Evolutionary conservation across 2,113 vertebrate genomes (phyloP), one percentile per base, ranked within the genome.

Genomic region (Podiceps cristatus): DNA sequence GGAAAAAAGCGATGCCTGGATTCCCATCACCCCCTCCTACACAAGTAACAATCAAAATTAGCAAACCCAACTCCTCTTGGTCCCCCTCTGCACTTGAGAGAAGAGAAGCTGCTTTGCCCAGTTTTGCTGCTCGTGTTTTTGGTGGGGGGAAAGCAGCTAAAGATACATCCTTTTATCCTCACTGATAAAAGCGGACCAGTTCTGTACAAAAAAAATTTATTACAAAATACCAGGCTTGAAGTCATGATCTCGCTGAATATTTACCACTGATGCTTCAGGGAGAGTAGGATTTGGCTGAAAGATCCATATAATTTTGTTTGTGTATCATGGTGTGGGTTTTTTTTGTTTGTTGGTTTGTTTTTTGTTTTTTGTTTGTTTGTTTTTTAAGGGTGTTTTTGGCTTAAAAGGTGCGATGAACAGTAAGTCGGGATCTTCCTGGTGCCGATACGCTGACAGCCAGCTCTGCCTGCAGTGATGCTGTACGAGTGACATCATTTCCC

Each of bases 351-450:
- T n/a, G n/a, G n/a, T n/a, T n/a, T n/a, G n/a, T n/a, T n/a, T n/a
- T n/a, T n/a, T n/a, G n/a, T n/a, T n/a, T n/a, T n/a, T n/a, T n/a
- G n/a, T n/a, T n/a, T n/a, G n/a, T n/a, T n/a, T n/a, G n/a, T n/a
- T n/a, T n/a, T n/a, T n/a, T n/a, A n/a, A n/a, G n/a, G n/a, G n/a
- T 14, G 3, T 7, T 33, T 20, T 92, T 95, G 88, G 31, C 86
- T 82, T 37, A n/a, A 87, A 93, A 79, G 56, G 35, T 55, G 84
- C 86, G 84, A 72, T 79, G 53, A 81, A 82, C 67, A 82, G 91
- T 94, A 93, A 90, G 68, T 85, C 22, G 37, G 86, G 84, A 79
- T 91, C 69, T 90, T 86, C 86, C 74, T 90, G 93, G 89, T 91
- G 83, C 87, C 17, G 23, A 31, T 85, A 29, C 1, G 27, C 84